Evolutionary conservation across 1,140 invertebrate species (phyloP).

Genomic region (Lordiphosa clarofinis): DNA sequence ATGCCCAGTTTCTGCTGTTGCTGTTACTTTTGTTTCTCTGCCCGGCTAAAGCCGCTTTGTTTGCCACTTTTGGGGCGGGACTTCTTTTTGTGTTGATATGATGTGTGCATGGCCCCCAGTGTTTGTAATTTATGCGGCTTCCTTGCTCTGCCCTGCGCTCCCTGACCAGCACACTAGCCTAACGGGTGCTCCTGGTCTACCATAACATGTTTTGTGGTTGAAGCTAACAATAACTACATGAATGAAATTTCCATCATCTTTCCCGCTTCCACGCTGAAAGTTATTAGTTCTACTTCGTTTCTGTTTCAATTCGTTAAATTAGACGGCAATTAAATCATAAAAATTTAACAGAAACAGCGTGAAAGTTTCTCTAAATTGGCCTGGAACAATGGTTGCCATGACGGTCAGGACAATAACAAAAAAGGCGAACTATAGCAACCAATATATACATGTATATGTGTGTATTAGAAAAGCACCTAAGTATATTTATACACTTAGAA

Average conservation of each 20-base stretch:
- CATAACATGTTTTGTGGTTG: constrained; percentile 1
- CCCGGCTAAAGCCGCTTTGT: constrained; percentile 59
- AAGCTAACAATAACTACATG: constrained; percentile 5
- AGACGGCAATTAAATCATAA: constrained; percentile 44
- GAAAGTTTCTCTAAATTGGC: constrained; percentile 42
- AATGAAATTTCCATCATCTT: neutral
- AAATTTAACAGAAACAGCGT: constrained; percentile 23
- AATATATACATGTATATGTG: too few relatives aligned
- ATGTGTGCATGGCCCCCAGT: constrained; percentile 28
- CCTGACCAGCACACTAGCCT: too few relatives aligned
- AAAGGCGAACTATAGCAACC: constrained; percentile 35
- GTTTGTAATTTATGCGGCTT: constrained; percentile 74
- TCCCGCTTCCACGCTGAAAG: constrained; percentile 18
- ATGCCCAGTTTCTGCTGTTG: constrained; percentile 23
- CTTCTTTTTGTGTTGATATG: constrained; percentile 49
- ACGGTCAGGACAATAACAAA: constrained; percentile 33
- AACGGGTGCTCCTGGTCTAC: neutral
- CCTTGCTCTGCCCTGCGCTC: constrained; percentile 6
- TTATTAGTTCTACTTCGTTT: constrained; percentile 24
- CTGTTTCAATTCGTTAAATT: constrained; percentile 40
- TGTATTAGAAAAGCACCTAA: neutral
- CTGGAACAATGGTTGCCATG: constrained; percentile 51
- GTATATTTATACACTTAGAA: too few relatives aligned
- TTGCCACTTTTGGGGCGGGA: constrained; percentile 39
- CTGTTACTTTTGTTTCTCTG: constrained; percentile 61